These are phyloP conservation scores for Dromaius novaehollandiae DNA, from an alignment of 2,113 vertebrate species.

Conservation along the genomic window DNA sequence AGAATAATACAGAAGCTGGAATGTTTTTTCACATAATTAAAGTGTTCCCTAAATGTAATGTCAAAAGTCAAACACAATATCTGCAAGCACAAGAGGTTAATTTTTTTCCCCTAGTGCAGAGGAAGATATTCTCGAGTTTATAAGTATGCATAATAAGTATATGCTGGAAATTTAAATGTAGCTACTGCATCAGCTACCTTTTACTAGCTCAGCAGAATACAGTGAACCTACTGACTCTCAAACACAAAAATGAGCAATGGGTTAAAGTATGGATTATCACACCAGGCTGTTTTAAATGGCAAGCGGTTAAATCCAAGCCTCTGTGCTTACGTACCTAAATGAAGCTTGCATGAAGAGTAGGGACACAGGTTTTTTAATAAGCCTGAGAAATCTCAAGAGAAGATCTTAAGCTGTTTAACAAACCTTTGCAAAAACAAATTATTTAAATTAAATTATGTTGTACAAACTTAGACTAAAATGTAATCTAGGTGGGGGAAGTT, in stretches of 20 bases:
- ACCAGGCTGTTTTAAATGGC: background rate
- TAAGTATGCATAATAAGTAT: background rate
- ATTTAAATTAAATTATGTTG: background rate
- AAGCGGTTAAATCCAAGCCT: background rate
- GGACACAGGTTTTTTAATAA: background rate
- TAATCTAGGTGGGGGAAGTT: background rate
- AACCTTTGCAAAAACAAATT: background rate
- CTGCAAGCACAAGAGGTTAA: background rate
- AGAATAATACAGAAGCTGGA: background rate
- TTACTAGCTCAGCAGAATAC: background rate
- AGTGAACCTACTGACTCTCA: background rate
- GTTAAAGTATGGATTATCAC: background rate
- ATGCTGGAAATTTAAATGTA: background rate
- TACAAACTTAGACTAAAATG: background rate
- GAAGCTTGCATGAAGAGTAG: background rate
- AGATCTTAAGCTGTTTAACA: background rate
- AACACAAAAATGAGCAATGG: background rate
- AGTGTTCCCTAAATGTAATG: background rate
- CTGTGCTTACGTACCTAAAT: background rate
- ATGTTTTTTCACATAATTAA: background rate
- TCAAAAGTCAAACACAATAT: slow-evolving; percentile 14
- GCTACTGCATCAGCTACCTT: background rate
- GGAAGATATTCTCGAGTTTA: background rate
- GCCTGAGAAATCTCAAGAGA: background rate
- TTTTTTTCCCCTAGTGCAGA: background rate